These are phyloP conservation scores for Nephrotoma flavescens DNA, from an alignment of 2,888 invertebrate genomes.

Conservation along the genomic window DNA sequence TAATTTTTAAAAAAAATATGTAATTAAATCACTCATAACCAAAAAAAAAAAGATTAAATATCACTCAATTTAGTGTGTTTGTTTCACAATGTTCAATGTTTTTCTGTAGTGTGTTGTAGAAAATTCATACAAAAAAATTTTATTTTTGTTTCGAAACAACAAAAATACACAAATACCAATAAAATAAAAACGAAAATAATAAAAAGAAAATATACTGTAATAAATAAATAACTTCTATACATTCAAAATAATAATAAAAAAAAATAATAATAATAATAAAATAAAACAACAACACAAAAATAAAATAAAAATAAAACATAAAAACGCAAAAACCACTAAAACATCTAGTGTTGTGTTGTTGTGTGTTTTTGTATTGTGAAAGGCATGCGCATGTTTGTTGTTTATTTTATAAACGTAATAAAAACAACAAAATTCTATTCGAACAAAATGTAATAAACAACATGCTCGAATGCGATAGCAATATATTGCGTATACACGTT, in stretches of 20 bases:
- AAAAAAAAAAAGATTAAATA: background rate
- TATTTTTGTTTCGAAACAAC: background rate
- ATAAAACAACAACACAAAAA: background rate
- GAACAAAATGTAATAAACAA: background rate
- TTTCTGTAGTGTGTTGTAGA: background rate
- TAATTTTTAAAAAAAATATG: background rate
- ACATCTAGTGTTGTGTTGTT: slow-evolving; percentile 1
- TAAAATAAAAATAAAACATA: background rate
- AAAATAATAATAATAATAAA: background rate
- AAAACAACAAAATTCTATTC: slow-evolving; percentile 1
- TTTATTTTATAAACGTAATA: slow-evolving; percentile 1
- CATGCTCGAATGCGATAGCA: background rate
- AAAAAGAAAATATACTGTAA: background rate
- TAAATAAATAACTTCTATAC: background rate
- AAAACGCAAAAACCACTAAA: slow-evolving; percentile 1
- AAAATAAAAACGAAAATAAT: background rate
- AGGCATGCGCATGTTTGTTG: slow-evolving; percentile 3
- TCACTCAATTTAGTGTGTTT: background rate
- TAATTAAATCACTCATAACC: background rate
- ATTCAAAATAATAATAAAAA: background rate
- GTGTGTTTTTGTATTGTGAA: background rate
- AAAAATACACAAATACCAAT: slow-evolving; percentile 1
- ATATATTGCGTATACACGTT: background rate
- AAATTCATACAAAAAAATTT: background rate
- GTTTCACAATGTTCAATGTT: background rate